Percentiles rank a stretch among this genome's conserved stretches.
Evolutionary conservation across 2,113 vertebrate species (phyloP).

Genomic region (Peromyscus californicus): DNA sequence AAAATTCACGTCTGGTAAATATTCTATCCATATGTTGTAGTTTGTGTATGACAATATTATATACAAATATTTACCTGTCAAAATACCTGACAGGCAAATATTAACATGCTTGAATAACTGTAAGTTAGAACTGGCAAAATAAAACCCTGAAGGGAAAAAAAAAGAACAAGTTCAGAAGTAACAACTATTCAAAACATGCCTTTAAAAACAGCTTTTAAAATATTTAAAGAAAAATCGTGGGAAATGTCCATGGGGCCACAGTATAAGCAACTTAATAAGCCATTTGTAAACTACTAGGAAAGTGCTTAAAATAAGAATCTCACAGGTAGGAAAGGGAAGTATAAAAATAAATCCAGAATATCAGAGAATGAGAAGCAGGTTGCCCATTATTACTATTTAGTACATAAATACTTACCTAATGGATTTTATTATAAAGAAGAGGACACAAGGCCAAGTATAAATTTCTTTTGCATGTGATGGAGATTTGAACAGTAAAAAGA

Average conservation of each 20-base stretch:
- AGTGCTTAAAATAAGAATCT: slow-evolving; percentile 40
- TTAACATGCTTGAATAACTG: slow-evolving; percentile 54
- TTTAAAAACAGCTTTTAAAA: neutral
- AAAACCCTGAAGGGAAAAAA: neutral
- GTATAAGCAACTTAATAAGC: neutral
- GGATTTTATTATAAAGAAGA: slow-evolving; percentile 25
- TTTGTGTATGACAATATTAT: slow-evolving; percentile 59
- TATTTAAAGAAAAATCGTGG: slow-evolving; percentile 47
- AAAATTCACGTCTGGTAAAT: slow-evolving; percentile 64
- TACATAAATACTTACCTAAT: neutral
- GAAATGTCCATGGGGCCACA: neutral
- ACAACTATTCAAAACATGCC: neutral
- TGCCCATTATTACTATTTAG: neutral
- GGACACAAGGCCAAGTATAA: neutral
- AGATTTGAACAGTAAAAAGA: neutral
- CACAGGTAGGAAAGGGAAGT: neutral
- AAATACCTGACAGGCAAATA: slow-evolving; percentile 57
- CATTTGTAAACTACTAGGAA: neutral
- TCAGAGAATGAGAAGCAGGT: neutral
- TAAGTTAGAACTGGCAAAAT: slow-evolving; percentile 40
- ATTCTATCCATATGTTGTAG: slow-evolving; percentile 67
- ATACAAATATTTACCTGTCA: slow-evolving; percentile 74
- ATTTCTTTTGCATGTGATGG: slow-evolving; percentile 30
- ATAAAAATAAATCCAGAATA: slow-evolving; percentile 38
- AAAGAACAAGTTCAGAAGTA: neutral